Evolutionary conservation across 2,888 invertebrate genomes (phyloP).

Genomic region (Cheilosia urbana): DNA sequence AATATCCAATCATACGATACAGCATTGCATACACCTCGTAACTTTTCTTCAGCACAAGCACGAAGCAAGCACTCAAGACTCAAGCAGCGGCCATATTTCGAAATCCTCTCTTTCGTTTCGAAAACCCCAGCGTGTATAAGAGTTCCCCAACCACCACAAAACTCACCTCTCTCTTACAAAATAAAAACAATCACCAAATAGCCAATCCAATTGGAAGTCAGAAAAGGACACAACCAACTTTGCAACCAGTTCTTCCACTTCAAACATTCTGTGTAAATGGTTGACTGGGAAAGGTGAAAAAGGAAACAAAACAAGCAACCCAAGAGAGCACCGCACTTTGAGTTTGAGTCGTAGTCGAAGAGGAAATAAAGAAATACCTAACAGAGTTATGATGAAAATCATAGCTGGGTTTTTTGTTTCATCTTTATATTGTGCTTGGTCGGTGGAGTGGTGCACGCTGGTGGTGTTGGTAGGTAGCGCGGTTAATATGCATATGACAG

Average conservation of each 20-base stretch:
- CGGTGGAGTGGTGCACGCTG: slow-evolving; percentile 48
- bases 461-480: slow-evolving; percentile 52
- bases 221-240: slow-evolving; percentile 42
- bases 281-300: slow-evolving; percentile 39
- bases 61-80: too few species aligned
- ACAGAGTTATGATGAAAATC: slow-evolving; percentile 74
- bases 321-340: slow-evolving; percentile 6
- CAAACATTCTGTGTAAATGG: slow-evolving; percentile 41
- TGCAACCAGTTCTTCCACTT: slow-evolving; percentile 48
- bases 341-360: slow-evolving; percentile 5
- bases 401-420: slow-evolving; percentile 75
- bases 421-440: slow-evolving; percentile 66
- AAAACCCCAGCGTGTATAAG: slow-evolving; percentile 48
- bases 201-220: slow-evolving; percentile 55
- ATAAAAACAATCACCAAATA: slow-evolving; percentile 12
- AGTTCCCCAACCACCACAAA: slow-evolving; percentile 15
- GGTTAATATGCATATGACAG: slow-evolving; percentile 76
- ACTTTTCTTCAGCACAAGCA: neutral
- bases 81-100: slow-evolving; percentile 50
- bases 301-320: slow-evolving; percentile 19
- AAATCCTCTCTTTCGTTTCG: slow-evolving; percentile 54
- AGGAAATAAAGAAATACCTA: slow-evolving; percentile 69
- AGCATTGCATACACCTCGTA: neutral
- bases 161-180: slow-evolving; percentile 29
- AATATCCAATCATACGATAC: neutral